phyloP scores from a whole-genome alignment of 1,140 invertebrate species.

The Lepidotrigona ventralis region DNA sequence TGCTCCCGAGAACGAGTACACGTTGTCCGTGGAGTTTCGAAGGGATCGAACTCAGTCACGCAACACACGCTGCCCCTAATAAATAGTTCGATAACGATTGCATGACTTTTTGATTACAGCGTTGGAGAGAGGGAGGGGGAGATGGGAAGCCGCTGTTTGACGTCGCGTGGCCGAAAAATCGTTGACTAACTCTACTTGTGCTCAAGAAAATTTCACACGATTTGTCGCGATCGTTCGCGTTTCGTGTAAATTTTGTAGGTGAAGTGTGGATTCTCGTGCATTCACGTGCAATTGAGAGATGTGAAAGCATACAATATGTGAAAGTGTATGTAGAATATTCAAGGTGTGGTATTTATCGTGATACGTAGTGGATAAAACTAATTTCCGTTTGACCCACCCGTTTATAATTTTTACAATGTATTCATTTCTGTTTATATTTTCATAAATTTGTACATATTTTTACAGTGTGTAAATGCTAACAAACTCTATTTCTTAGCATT shows the following conservation, averaged over 20 bases:
- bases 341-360: too few species aligned
- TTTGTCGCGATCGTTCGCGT: neutral
- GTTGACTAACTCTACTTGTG: neutral
- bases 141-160: neutral
- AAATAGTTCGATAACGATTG: constrained; percentile 22
- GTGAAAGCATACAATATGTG: too few species aligned
- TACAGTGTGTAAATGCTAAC: too few species aligned
- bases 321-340: too few species aligned
- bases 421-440: too few species aligned
- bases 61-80: neutral
- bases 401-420: too few species aligned
- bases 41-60: constrained; percentile 6
- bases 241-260: neutral
- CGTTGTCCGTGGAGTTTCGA: too few species aligned
- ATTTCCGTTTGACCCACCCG: too few species aligned
- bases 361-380: too few species aligned
- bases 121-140: too few species aligned
- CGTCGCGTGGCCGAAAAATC: neutral
- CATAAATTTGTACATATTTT: too few species aligned
- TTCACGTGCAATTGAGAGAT: neutral
- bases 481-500: too few species aligned
- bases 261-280: neutral
- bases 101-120: constrained; percentile 25
- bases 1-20: neutral
- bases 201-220: neutral